Evolutionary conservation across 2,888 invertebrate species (phyloP), one percentile per base, ranked within the genome.

Genomic region (Pollenia amentaria): DNA sequence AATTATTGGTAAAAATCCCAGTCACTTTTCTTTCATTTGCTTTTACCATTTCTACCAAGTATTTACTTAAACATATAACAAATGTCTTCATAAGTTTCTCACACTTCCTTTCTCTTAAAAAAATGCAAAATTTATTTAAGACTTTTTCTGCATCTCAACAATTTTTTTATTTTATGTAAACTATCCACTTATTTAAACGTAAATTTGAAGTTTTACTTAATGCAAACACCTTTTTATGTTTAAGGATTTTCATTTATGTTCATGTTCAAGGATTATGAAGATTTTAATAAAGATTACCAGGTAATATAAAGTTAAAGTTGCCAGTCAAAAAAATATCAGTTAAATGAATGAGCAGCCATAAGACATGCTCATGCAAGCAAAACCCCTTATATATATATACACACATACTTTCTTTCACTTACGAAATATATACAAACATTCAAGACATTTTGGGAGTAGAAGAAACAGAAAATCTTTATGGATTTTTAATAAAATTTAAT

Each of bases 231-330:
- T 29, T 16, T 57, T 38, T 46, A n/a, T 44, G 6, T 65, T 11
- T 48, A 40, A 53, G 53, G 12, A 40, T 21, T 72, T 72, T 46
- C 57, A 53, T 60, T 60, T 72, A 46, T 57, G 29, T 72, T 72
- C 57, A 72, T 72, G 72, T 57, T 72, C 72, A 57, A 57, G 72
- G 72, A 72, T 72, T 72, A 72, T 57, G 57, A 72, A 72, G 72
- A 72, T 72, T 72, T 72, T 72, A 72, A 72, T 72, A 57, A 72
- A 72, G 72, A 72, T 72, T 72, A 72, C 18, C 44, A 57, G 44
- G 44, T 46, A 57, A 46, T 57, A 72, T 53, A 72, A 72, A 57
- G 72, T 57, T n/a, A 44, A 72, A 72, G 72, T 44, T 72, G 8
- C 42, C 55, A 72, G 44, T 16, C 72, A 72, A 44, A 72, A 4